Percentiles rank a stretch among this genome's conserved stretches.
These are phyloP conservation scores for Goniozus legneri DNA, from an alignment of 1,140 invertebrate species.

Conservation along the genomic window DNA sequence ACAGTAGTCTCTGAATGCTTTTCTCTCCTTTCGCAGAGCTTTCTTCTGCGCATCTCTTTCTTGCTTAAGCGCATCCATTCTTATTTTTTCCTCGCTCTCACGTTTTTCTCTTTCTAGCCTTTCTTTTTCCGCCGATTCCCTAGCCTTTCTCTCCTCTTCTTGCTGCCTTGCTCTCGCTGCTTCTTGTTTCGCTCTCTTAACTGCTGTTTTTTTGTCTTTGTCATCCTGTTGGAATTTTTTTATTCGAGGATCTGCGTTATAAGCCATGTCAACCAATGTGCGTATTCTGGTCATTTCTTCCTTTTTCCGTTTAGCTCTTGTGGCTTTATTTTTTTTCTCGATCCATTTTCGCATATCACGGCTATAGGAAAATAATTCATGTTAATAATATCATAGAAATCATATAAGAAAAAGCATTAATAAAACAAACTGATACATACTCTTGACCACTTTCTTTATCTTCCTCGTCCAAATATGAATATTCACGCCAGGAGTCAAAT, in stretches of 20 bases:
- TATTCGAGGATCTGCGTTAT: slow-evolving; percentile 90
- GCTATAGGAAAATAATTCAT: slow-evolving; percentile 37
- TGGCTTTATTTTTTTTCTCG: slow-evolving; percentile 95
- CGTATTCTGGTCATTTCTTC: slow-evolving; percentile 93
- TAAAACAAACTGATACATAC: slow-evolving; percentile 28
- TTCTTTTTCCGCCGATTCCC: slow-evolving; percentile 66
- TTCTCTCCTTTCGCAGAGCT: slow-evolving; percentile 80
- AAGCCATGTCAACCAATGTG: slow-evolving; percentile 87
- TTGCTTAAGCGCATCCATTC: slow-evolving; percentile 77
- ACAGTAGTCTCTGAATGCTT: slow-evolving; percentile 77
- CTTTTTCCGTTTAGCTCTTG: slow-evolving; percentile 88
- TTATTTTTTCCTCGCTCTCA: slow-evolving; percentile 76
- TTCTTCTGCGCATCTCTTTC: slow-evolving; percentile 83
- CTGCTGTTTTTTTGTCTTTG: slow-evolving; percentile 84
- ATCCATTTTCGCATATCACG: slow-evolving; percentile 95
- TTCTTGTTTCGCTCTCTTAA: slow-evolving; percentile 87
- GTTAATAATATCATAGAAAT: background rate
- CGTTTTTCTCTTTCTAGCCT: slow-evolving; percentile 75
- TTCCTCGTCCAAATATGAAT: slow-evolving; percentile 98
- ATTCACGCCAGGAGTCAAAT: slow-evolving; percentile 98
- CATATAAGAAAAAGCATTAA: background rate
- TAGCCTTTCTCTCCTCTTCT: slow-evolving; percentile 73
- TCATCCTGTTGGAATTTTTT: slow-evolving; percentile 91
- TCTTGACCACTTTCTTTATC: slow-evolving; percentile 97
- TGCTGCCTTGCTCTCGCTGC: slow-evolving; percentile 77